phyloP scores from a whole-genome alignment of 2,113 vertebrate species.

The Orientallactaga bullata region DNA sequence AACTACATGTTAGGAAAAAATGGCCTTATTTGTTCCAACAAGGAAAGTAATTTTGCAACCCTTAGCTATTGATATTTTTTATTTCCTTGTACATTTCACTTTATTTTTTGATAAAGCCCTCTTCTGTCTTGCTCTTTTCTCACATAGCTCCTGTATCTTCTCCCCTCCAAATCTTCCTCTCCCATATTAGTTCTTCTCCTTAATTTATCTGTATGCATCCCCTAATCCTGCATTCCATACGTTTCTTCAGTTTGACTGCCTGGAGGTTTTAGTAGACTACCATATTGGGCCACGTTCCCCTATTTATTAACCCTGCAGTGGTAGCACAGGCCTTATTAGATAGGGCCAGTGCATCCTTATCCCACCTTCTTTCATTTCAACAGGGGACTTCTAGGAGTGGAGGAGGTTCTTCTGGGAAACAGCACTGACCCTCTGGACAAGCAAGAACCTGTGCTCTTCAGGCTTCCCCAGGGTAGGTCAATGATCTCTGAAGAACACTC shows the following conservation, averaged over 20 bases:
- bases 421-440: conserved; percentile 29
- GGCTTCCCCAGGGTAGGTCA: neutral
- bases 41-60: conserved; percentile 18
- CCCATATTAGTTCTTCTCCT: neutral
- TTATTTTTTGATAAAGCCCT: neutral
- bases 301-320: neutral
- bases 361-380: conserved; percentile 38
- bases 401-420: neutral
- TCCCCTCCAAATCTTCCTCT: neutral
- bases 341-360: neutral
- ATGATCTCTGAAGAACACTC: conserved; percentile 30
- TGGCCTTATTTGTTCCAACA: conserved; percentile 25
- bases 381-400: neutral
- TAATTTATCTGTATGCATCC: conserved; percentile 16
- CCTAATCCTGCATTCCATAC: neutral
- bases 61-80: neutral
- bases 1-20: neutral
- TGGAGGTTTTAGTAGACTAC: conserved; percentile 17
- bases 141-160: neutral
- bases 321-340: neutral
- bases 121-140: conserved; percentile 7
- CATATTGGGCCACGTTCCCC: neutral
- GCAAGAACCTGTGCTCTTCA: neutral
- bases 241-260: neutral
- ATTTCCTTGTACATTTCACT: neutral